These are phyloP conservation scores for Conger conger DNA, from an alignment of 2,113 vertebrate genomes.

Conservation along the genomic window DNA sequence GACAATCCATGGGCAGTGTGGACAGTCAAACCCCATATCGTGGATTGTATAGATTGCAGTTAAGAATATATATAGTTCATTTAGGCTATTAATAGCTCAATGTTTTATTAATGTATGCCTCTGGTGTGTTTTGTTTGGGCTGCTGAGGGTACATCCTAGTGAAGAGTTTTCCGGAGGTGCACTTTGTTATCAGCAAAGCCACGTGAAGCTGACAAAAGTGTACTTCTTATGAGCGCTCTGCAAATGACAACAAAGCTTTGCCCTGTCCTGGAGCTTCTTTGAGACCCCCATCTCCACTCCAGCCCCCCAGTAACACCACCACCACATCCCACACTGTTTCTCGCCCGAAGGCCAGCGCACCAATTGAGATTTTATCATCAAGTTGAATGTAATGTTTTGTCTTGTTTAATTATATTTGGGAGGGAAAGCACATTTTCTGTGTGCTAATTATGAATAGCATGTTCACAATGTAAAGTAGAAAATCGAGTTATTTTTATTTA, in stretches of 20 bases:
- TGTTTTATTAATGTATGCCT: too few relatives aligned
- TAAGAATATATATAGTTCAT: too few relatives aligned
- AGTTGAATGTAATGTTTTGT: background rate
- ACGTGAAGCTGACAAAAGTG: background rate
- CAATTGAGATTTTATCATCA: background rate
- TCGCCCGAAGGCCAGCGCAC: background rate
- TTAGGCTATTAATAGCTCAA: too few relatives aligned
- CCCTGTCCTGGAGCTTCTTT: slow-evolving; percentile 19
- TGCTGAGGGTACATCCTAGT: background rate
- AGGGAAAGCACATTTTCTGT: background rate
- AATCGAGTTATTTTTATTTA: background rate
- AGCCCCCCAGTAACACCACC: background rate
- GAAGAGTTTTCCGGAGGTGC: background rate
- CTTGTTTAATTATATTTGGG: background rate
- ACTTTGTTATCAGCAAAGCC: background rate
- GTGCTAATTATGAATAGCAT: background rate
- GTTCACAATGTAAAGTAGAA: background rate
- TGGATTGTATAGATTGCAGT: too few relatives aligned
- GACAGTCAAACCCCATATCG: too few relatives aligned
- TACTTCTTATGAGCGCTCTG: slow-evolving; percentile 10
- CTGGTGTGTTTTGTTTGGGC: too few relatives aligned
- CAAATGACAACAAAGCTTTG: slow-evolving; percentile 21
- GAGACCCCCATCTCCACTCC: background rate
- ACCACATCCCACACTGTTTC: background rate
- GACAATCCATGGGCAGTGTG: too few relatives aligned